phyloP scores from a whole-genome alignment of 2,797 vertebrate species.

The Megaceryle alcyon region DNA sequence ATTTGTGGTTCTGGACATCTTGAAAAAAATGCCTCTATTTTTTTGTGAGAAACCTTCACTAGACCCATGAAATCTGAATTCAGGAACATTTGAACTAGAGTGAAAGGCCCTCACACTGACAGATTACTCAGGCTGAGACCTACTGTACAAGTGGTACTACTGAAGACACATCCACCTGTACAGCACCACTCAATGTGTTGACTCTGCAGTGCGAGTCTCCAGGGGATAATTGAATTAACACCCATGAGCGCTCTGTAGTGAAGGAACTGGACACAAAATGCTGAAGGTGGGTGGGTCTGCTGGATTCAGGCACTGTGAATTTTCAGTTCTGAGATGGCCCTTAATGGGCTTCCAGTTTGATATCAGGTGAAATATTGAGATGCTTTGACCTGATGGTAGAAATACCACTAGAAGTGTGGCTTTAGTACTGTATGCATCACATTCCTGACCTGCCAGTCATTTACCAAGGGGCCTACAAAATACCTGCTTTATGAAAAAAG shows the following conservation, averaged over 20 bases:
- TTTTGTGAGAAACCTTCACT: constrained; percentile 43
- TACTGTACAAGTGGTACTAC: background rate
- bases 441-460: background rate
- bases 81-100: background rate
- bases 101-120: background rate
- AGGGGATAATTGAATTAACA: background rate
- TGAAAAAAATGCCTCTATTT: constrained; percentile 16
- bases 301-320: background rate
- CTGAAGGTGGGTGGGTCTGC: background rate
- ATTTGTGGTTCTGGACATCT: constrained; percentile 28
- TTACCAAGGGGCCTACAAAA: background rate
- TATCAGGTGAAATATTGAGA: background rate
- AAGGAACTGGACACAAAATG: background rate
- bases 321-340: background rate
- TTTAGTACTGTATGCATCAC: background rate
- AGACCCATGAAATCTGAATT: constrained; percentile 1
- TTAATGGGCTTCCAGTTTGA: background rate
- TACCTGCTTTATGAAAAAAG: background rate
- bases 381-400: background rate
- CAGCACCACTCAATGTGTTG: background rate
- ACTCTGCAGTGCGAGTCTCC: background rate
- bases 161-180: background rate
- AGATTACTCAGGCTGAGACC: background rate
- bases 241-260: background rate
- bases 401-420: background rate